Percentiles rank a stretch among this genome's conserved stretches.
Evolutionary conservation across 2,113 vertebrate species (phyloP).

Genomic region (Tylochromis polylepis): DNA sequence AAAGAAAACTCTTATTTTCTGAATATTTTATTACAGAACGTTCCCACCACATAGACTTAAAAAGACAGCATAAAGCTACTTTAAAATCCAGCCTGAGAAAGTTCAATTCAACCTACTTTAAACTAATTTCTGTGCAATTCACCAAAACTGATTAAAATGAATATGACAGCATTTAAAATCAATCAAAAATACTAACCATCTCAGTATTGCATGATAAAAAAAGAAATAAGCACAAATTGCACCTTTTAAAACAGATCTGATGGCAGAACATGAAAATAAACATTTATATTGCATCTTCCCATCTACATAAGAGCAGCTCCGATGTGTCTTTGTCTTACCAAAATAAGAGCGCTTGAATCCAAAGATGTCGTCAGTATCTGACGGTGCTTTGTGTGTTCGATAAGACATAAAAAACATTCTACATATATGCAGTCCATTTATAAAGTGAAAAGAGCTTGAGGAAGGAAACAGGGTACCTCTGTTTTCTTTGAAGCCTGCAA

Average conservation of each 20-base stretch:
- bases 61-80: neutral
- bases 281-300: neutral
- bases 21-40: neutral
- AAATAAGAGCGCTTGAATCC: neutral
- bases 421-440: neutral
- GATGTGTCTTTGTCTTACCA: neutral
- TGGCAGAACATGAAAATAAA: neutral
- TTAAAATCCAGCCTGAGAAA: neutral
- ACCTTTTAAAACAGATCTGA: neutral
- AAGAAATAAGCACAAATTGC: neutral
- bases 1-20: neutral
- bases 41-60: neutral
- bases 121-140: neutral
- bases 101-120: neutral
- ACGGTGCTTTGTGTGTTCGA: neutral
- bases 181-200: neutral
- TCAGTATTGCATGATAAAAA: neutral
- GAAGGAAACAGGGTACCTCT: neutral
- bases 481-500: neutral
- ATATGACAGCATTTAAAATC: neutral
- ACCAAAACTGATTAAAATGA: neutral
- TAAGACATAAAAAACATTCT: neutral
- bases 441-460: neutral
- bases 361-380: neutral
- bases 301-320: neutral